Evolutionary conservation across 2,113 vertebrate genomes (phyloP).

Genomic region (Chamaetylas fuelleborni): DNA sequence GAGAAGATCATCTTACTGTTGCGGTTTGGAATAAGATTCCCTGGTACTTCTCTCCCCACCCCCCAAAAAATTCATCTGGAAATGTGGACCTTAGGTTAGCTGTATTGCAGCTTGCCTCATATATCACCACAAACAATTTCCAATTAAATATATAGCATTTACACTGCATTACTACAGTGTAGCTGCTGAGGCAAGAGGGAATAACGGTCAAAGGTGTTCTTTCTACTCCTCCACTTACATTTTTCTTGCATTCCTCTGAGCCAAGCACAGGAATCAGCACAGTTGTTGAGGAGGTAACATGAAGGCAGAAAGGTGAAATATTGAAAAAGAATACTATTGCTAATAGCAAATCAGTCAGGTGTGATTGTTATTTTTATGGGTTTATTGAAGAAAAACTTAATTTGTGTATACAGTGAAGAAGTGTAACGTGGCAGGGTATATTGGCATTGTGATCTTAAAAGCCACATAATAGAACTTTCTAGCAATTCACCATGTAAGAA

Average conservation of each 20-base stretch:
- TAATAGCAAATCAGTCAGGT: neutral
- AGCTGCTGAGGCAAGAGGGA: neutral
- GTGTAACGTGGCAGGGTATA: neutral
- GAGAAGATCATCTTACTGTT: neutral
- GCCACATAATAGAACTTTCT: neutral
- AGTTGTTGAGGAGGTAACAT: rapidly evolving
- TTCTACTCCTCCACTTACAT: neutral
- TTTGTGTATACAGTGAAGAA: neutral
- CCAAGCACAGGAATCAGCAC: neutral
- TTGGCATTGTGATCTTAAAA: neutral
- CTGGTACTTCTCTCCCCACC: neutral
- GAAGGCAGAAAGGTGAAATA: neutral
- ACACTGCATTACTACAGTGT: neutral
- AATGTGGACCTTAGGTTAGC: neutral
- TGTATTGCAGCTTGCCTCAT: neutral
- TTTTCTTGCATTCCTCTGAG: neutral
- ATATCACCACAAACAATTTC: neutral
- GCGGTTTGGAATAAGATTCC: neutral
- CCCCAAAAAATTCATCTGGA: neutral
- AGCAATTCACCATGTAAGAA: neutral
- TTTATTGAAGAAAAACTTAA: neutral
- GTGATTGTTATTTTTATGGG: neutral
- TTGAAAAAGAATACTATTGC: neutral
- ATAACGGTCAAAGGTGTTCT: neutral
- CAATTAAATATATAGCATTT: neutral